Percentiles rank a stretch among this genome's conserved stretches.
Conservation (phyloP, 2,888 invertebrate species). For the Acronicta aceris region DNA sequence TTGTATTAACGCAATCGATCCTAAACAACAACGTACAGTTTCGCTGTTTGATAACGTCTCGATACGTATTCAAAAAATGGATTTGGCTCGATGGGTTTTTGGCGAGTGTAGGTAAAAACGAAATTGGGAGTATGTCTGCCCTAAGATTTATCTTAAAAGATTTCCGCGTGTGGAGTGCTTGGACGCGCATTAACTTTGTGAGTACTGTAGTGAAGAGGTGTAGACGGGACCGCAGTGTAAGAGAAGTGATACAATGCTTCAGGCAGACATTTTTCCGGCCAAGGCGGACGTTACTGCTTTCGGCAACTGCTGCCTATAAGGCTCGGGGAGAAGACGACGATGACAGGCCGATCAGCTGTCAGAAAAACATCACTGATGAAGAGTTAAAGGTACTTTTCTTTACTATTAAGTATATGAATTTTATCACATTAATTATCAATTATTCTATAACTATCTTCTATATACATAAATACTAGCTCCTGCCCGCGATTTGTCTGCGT, state of each 20-base stretch:
- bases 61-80: slow-evolving; percentile 65
- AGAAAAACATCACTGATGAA: slow-evolving; percentile 75
- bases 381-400: slow-evolving; percentile 76
- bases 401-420: no score
- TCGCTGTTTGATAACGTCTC: slow-evolving; percentile 59
- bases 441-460: no score
- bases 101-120: slow-evolving; percentile 53
- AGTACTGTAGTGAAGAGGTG: slow-evolving; percentile 76
- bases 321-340: slow-evolving; percentile 61
- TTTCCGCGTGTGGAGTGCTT: slow-evolving; percentile 77
- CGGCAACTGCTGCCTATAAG: slow-evolving; percentile 81
- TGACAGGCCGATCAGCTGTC: slow-evolving; percentile 59
- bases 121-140: slow-evolving; percentile 68
- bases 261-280: slow-evolving; percentile 77
- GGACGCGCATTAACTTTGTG: slow-evolving; percentile 74
- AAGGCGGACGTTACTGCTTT: slow-evolving; percentile 73
- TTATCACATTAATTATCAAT: no score
- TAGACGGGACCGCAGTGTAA: slow-evolving; percentile 75
- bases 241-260: slow-evolving; percentile 78
- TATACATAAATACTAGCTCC: no score
- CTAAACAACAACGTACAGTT: slow-evolving; percentile 59
- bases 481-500: no score
- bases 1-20: slow-evolving; percentile 62
- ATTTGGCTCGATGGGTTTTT: slow-evolving; percentile 60
- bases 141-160: slow-evolving; percentile 74